These are phyloP conservation scores for Trigoniulus corallinus DNA, from an alignment of 1,140 invertebrate species.

Conservation along the genomic window DNA sequence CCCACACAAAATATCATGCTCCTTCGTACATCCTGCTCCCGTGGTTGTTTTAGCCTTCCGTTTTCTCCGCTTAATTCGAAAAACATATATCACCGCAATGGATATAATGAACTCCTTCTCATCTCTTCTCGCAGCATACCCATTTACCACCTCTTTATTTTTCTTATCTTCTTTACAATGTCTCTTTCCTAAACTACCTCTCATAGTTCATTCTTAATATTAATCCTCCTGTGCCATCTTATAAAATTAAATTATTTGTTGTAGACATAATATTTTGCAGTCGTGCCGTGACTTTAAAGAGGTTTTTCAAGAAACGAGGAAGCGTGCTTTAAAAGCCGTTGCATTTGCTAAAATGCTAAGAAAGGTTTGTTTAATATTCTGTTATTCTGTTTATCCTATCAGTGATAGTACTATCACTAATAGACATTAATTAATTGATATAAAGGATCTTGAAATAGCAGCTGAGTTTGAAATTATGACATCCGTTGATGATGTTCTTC, in stretches of 20 bases:
- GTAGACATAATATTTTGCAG: constrained; percentile 41
- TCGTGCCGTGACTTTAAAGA: constrained; percentile 59
- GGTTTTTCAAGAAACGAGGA: constrained; percentile 58
- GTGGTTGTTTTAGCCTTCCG: too few species aligned
- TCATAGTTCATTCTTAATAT: background rate
- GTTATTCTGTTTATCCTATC: constrained; percentile 7
- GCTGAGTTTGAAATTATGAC: constrained; percentile 28
- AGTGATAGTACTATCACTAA: background rate
- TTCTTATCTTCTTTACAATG: too few species aligned
- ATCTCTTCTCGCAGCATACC: too few species aligned
- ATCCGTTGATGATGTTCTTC: constrained; percentile 21
- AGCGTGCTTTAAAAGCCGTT: constrained; percentile 56
- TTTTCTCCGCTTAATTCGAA: too few species aligned
- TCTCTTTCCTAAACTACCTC: too few species aligned
- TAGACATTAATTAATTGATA: constrained; percentile 9
- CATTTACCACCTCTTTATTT: too few species aligned
- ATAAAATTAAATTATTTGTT: constrained; percentile 11
- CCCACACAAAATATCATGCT: too few species aligned
- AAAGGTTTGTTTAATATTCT: constrained; percentile 27
- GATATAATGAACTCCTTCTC: too few species aligned
- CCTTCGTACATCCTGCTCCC: too few species aligned
- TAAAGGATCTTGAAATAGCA: constrained; percentile 42
- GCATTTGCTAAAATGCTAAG: constrained; percentile 59
- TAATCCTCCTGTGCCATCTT: background rate
- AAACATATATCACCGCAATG: too few species aligned